phyloP scores from a whole-genome alignment of 2,797 vertebrate genomes.

The Botia kubotai region DNA sequence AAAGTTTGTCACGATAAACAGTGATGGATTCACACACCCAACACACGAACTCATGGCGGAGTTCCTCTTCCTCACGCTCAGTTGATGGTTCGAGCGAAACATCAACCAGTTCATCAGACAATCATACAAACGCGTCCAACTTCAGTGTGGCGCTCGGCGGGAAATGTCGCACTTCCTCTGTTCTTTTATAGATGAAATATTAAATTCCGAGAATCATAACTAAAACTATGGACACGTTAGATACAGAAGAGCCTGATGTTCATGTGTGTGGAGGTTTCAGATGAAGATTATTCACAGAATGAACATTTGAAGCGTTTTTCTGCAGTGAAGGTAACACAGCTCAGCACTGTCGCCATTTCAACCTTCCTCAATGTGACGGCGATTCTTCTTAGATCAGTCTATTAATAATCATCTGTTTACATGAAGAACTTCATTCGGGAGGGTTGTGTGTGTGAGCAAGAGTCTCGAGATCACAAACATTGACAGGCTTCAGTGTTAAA shows the following conservation, averaged over 20 bases:
- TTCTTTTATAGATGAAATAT: constrained; percentile 60
- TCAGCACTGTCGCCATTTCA: constrained; percentile 63
- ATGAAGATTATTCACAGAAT: neutral
- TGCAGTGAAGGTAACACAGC: constrained; percentile 66
- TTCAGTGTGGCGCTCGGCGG: constrained; percentile 32
- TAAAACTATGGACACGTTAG: neutral
- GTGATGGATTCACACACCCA: neutral
- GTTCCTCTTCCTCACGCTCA: constrained; percentile 19
- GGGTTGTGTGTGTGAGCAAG: neutral
- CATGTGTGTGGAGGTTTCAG: constrained; percentile 10
- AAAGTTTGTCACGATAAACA: constrained; percentile 37
- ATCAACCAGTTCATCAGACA: constrained; percentile 24
- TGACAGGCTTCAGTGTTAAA: neutral
- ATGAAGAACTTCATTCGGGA: neutral
- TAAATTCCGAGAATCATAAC: constrained; percentile 15
- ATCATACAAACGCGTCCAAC: constrained; percentile 57
- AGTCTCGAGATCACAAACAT: neutral
- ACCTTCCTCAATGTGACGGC: constrained; percentile 56
- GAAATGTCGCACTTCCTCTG: constrained; percentile 55
- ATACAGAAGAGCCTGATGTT: constrained; percentile 57
- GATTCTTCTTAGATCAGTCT: constrained; percentile 47
- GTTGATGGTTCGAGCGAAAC: constrained; percentile 6
- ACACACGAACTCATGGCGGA: constrained; percentile 20
- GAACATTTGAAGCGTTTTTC: constrained; percentile 48
- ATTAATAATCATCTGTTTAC: constrained; percentile 26